Percentiles rank a stretch among this genome's conserved stretches.
Evolutionary conservation across 2,113 vertebrate species (phyloP).

Genomic region (Spermophilus dauricus): DNA sequence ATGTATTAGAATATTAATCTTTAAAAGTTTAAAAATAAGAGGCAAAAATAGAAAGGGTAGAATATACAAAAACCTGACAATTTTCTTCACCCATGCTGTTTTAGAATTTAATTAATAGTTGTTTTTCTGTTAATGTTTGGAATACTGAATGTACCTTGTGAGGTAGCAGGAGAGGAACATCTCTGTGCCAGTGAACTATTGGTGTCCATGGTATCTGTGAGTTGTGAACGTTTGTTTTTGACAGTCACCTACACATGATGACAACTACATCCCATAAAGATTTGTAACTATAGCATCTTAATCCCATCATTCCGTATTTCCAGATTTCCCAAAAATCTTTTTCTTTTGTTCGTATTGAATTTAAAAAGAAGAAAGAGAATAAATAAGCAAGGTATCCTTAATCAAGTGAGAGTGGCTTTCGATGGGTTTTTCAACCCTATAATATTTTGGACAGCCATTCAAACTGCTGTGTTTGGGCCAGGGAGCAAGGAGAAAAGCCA

Average conservation of each 20-base stretch:
- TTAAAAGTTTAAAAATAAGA: slow-evolving; percentile 46
- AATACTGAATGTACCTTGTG: background rate
- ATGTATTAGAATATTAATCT: background rate
- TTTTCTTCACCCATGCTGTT: background rate
- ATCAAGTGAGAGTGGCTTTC: background rate
- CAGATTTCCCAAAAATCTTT: slow-evolving; percentile 50
- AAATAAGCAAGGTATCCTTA: background rate
- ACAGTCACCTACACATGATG: slow-evolving; percentile 1
- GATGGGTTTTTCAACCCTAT: background rate
- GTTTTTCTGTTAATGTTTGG: background rate
- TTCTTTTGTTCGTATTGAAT: slow-evolving; percentile 14
- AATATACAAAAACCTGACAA: background rate
- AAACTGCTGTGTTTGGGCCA: background rate
- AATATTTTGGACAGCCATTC: background rate
- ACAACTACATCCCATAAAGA: slow-evolving; percentile 7
- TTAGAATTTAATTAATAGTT: slow-evolving; percentile 55
- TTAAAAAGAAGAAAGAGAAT: slow-evolving; percentile 30
- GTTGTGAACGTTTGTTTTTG: slow-evolving; percentile 25
- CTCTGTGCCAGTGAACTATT: background rate
- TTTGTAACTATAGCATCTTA: background rate
- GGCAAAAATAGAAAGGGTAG: slow-evolving; percentile 50
- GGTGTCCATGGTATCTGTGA: background rate
- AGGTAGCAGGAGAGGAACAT: background rate
- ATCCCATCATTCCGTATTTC: background rate
- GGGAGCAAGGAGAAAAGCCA: background rate